Evolutionary conservation across 2,888 invertebrate genomes (phyloP).

Genomic region (Dasysyrphus tricinctus): DNA sequence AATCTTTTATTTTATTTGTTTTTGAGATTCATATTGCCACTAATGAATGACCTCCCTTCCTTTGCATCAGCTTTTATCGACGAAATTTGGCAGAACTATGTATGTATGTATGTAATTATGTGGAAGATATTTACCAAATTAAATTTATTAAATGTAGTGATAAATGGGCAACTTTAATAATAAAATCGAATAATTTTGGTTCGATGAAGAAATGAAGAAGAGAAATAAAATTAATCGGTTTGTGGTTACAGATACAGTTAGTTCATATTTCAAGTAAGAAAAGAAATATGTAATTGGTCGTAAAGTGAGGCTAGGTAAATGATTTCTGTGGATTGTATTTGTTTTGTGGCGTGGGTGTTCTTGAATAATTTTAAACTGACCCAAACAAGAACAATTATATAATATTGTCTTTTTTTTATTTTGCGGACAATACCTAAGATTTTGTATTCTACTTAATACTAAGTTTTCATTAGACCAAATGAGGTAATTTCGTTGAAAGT

Average conservation of each 20-base stretch:
- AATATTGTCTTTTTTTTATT: too few species aligned
- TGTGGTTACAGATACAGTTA: neutral
- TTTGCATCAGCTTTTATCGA: too few species aligned
- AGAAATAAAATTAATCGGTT: neutral
- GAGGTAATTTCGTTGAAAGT: too few species aligned
- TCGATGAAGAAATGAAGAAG: neutral
- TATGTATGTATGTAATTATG: neutral
- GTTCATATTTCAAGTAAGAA: neutral
- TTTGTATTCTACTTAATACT: too few species aligned
- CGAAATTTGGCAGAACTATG: neutral
- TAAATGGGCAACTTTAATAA: neutral
- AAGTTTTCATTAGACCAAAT: too few species aligned
- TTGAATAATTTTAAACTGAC: neutral
- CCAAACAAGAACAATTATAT: too few species aligned
- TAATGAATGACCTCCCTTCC: too few species aligned
- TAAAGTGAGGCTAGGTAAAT: neutral
- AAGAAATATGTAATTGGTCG: neutral
- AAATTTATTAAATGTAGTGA: slow-evolving; percentile 5
- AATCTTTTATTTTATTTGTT: too few species aligned
- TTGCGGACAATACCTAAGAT: too few species aligned
- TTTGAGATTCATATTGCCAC: too few species aligned
- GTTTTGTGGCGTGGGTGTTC: neutral
- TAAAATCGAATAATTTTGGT: neutral
- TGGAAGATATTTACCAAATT: neutral
- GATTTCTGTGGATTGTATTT: neutral